Conservation (phyloP, 2,113 vertebrate species). For the Marmota monax region DNA sequence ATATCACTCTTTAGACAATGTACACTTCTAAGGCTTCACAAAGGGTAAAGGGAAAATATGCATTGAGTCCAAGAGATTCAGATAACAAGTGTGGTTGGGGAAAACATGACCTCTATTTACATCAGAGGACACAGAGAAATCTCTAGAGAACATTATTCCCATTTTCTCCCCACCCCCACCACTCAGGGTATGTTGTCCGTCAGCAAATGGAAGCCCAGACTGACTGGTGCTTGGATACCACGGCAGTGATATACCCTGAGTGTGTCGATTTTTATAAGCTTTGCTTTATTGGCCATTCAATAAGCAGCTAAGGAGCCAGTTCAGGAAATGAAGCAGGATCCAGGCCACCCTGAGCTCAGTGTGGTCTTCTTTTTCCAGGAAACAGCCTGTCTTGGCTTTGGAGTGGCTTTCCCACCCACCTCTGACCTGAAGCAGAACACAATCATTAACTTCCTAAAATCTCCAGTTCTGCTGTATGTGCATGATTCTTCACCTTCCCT, state of each 20-base stretch:
- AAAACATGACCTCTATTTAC: not conserved
- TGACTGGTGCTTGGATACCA: not conserved
- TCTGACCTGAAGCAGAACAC: not conserved
- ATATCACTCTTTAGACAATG: not conserved
- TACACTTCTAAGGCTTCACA: not conserved
- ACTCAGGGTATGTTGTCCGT: not conserved
- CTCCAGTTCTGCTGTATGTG: not conserved
- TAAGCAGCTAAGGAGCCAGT: not conserved
- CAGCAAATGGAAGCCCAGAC: constrained; percentile 34
- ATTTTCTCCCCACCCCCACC: not conserved
- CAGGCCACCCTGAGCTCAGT: not conserved
- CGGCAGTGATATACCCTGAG: not conserved
- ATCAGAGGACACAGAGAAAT: not conserved
- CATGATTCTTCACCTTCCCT: not conserved
- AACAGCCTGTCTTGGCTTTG: constrained; percentile 22
- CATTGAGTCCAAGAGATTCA: not conserved
- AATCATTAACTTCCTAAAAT: not conserved
- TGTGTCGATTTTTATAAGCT: constrained; percentile 39
- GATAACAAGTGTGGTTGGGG: not conserved
- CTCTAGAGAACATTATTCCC: not conserved
- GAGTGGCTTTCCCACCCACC: not conserved
- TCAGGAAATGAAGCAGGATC: constrained; percentile 52
- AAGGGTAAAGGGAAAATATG: not conserved
- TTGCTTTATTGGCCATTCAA: constrained; percentile 51
- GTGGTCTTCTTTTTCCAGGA: constrained; percentile 40